Evolutionary conservation across 2,797 vertebrate genomes (phyloP).

Genomic region (Rhynchotus rufescens): DNA sequence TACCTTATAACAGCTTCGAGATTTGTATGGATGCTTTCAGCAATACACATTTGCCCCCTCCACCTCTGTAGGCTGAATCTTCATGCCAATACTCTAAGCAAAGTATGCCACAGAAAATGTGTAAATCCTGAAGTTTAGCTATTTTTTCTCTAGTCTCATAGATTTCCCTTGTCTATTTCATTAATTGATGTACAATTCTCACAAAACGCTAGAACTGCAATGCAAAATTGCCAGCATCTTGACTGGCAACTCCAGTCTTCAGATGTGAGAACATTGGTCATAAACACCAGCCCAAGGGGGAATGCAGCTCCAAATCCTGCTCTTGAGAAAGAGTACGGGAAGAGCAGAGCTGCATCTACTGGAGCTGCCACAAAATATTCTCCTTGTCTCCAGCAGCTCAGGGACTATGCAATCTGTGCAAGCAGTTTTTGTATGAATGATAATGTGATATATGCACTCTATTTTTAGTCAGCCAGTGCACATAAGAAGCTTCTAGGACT

Average conservation of each 20-base stretch:
- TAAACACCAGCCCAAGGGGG: not conserved
- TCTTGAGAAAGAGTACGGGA: not conserved
- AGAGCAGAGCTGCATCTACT: not conserved
- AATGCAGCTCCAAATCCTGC: not conserved
- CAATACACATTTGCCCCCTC: fast-evolving
- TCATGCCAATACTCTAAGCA: not conserved
- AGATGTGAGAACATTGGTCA: not conserved
- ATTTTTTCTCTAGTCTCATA: not conserved
- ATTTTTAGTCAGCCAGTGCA: constrained; percentile 59
- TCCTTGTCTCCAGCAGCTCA: not conserved
- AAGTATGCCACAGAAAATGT: not conserved
- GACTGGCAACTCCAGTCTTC: not conserved
- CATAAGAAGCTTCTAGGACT: constrained; percentile 55
- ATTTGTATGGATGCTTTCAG: not conserved
- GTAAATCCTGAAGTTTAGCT: not conserved
- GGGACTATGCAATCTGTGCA: constrained; percentile 7
- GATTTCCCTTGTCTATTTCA: not conserved
- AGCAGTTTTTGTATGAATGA: constrained; percentile 60
- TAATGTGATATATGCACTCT: constrained; percentile 60
- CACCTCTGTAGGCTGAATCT: not conserved
- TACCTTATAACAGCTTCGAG: fast-evolving
- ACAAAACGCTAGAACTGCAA: not conserved
- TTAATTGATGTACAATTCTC: not conserved
- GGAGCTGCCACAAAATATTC: not conserved
- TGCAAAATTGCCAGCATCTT: not conserved